Evolutionary conservation across 2,113 vertebrate species (phyloP), one percentile per base, ranked within the genome.

Genomic region (Rhea pennata): DNA sequence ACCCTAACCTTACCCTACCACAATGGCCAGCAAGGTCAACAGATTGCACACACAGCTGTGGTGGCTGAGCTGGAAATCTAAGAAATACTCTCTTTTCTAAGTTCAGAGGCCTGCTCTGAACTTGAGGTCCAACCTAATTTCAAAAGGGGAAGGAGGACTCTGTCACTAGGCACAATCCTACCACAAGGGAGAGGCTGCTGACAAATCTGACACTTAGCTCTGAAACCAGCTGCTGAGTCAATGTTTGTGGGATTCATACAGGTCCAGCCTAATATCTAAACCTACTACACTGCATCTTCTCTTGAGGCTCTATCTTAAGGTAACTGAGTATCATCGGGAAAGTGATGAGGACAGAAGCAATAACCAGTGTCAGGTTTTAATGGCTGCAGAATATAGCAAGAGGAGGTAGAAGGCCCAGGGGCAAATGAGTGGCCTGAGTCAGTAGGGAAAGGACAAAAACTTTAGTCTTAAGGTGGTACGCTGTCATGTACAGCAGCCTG

Each of bases 321-420:
- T 24, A 79, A 29, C 22, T n/a, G 59, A 53, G 62, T 31, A 27
- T 75, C 39, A 40, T 0, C 56, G 75, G 53, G 19, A 56, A 66
- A 65, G 23, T 40, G 36, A 10, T 79, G n/a, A 72, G 19, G 66
- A 50, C 36, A 87, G 64, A 83, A 20, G 22, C 17, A 76, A 48
- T 5, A 51, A 75, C 8, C 1, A 2, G 51, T 73, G 36, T 24
- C n/a, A 74, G 26, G 8, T 2, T 70, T 92, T 76, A 87, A 79
- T 20, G 15, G 44, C 7, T 80, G 62, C 20, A 73, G 58, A 36
- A 64, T 9, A 56, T 3, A 66, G 33, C 1, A 0, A 0, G 33
- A 0, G 33, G 16, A 66, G 12, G n/a, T 36, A 72, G 42, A 82
- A 79, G 22, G 27, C 5, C 24, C 36, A 74, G 9, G 31, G 72